Conservation (phyloP, 2,797 vertebrate species). For the Acrossocheilus wenchowensis region DNA sequence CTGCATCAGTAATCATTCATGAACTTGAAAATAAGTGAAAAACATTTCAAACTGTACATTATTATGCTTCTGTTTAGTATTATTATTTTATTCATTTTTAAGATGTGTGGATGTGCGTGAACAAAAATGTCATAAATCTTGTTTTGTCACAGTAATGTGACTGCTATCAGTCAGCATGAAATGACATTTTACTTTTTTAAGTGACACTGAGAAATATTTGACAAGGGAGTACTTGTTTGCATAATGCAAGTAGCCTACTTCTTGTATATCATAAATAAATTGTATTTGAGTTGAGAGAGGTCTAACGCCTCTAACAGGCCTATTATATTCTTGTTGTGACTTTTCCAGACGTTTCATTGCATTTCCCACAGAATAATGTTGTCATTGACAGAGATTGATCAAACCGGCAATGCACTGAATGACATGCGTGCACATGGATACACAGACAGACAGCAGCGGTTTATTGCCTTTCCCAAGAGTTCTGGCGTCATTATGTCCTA, state of each 20-base stretch:
- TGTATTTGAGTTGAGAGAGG: neutral
- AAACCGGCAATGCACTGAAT: slow-evolving; percentile 38
- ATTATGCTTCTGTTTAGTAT: neutral
- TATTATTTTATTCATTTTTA: neutral
- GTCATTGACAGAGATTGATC: slow-evolving; percentile 28
- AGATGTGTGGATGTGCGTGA: neutral
- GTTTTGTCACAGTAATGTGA: neutral
- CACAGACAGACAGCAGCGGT: slow-evolving; percentile 77
- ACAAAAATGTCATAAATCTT: neutral
- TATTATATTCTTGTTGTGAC: neutral
- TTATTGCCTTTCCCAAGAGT: slow-evolving; percentile 82
- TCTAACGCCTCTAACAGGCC: no score
- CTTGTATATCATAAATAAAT: neutral
- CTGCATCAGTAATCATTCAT: neutral
- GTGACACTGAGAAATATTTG: neutral
- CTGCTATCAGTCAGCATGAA: neutral
- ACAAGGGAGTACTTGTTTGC: neutral
- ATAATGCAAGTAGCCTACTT: neutral
- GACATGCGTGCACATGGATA: slow-evolving; percentile 66
- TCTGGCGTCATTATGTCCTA: slow-evolving; percentile 78
- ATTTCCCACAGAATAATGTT: slow-evolving; percentile 34
- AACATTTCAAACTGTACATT: neutral
- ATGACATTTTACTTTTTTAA: neutral
- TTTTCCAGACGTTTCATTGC: neutral
- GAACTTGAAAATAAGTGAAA: neutral